phyloP scores from a whole-genome alignment of 2,888 invertebrate species.

The Lypha dubia region DNA sequence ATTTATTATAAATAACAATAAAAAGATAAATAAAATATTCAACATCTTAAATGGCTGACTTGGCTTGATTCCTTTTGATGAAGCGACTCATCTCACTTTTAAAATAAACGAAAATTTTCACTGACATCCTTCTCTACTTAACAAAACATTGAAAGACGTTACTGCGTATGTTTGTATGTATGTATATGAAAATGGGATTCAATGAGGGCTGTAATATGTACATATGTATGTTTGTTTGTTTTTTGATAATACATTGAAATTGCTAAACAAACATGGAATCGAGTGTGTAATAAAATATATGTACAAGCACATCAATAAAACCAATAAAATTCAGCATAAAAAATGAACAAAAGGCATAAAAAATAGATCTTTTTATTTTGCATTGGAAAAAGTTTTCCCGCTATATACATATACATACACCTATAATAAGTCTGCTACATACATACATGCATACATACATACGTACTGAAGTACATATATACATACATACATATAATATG shows the following conservation, averaged over 20 bases:
- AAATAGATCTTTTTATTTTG: conserved; percentile 27
- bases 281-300: conserved; percentile 80
- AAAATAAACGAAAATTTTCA: no score
- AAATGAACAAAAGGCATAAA: conserved; percentile 59
- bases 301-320: conserved; percentile 72
- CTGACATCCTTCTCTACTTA: no score
- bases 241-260: conserved; percentile 80
- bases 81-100: no score
- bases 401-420: conserved; percentile 3
- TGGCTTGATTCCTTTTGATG: conserved; percentile 14
- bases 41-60: no score
- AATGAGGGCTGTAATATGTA: no score
- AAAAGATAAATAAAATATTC: no score
- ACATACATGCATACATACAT: neutral
- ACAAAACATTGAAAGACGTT: no score
- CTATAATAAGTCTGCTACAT: neutral
- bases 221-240: no score
- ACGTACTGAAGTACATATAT: neutral
- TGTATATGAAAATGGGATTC: no score
- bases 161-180: no score
- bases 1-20: no score
- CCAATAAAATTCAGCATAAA: conserved; percentile 78
- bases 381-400: conserved; percentile 40
- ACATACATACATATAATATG: neutral
- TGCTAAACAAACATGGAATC: conserved; percentile 74